phyloP scores from a whole-genome alignment of 2,113 vertebrate species.

The Cettia cetti region DNA sequence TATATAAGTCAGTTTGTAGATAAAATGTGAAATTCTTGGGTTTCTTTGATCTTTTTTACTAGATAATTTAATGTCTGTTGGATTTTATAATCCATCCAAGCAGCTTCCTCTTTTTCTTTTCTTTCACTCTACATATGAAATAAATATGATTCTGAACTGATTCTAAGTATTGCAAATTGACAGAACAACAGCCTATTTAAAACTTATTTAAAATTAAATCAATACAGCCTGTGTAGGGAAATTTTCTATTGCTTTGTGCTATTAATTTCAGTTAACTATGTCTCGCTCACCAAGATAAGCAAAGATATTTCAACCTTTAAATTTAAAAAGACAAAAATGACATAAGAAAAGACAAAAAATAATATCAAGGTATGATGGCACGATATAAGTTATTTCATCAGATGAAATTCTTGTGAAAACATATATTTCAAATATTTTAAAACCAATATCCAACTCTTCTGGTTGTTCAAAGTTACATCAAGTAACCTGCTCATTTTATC shows the following conservation, averaged over 20 bases:
- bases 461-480: not conserved
- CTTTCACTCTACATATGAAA: accelerated
- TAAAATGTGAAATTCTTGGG: not conserved
- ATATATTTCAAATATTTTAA: not conserved
- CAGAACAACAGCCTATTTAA: not conserved
- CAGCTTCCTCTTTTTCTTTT: not conserved
- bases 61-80: not conserved
- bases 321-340: not conserved
- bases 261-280: not conserved
- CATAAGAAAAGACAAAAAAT: not conserved
- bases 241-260: not conserved
- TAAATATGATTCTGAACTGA: not conserved
- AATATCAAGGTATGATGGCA: not conserved
- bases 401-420: not conserved
- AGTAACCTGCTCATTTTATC: not conserved
- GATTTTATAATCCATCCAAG: not conserved
- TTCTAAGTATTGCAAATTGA: not conserved
- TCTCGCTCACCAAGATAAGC: not conserved
- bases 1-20: not conserved
- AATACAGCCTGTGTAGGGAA: not conserved
- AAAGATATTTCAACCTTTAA: not conserved
- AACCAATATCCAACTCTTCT: not conserved
- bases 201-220: not conserved
- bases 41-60: not conserved
- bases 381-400: not conserved